These are phyloP conservation scores for Pampus argenteus DNA, from an alignment of 2,797 vertebrate species.

Conservation along the genomic window DNA sequence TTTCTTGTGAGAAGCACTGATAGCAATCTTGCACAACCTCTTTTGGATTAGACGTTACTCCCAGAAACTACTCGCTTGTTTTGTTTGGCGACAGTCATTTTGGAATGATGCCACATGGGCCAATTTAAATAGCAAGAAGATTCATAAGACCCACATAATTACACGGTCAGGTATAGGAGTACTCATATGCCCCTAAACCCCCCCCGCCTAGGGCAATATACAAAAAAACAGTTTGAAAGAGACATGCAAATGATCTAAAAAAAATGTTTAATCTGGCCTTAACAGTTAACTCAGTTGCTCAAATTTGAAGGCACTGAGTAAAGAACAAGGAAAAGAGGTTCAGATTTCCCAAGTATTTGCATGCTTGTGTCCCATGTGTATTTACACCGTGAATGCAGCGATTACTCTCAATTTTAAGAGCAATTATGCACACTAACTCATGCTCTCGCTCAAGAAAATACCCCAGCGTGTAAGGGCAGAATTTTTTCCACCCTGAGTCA, in stretches of 20 bases:
- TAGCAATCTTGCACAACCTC: conserved; percentile 56
- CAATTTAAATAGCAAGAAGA: conserved; percentile 54
- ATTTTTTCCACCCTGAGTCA: conserved; percentile 60
- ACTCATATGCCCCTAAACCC: conserved; percentile 33
- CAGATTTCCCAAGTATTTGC: conserved; percentile 31
- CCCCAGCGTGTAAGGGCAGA: conserved; percentile 24
- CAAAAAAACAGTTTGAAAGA: conserved; percentile 49
- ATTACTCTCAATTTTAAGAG: conserved; percentile 61
- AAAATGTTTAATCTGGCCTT: conserved; percentile 41
- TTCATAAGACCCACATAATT: conserved; percentile 59
- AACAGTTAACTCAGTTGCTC: conserved; percentile 28
- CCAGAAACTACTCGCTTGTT: conserved; percentile 59
- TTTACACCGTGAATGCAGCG: conserved; percentile 44
- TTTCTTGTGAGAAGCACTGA: conserved; percentile 46
- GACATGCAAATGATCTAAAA: conserved; percentile 24
- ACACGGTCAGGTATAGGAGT: conserved; percentile 52
- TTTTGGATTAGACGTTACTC: conserved; percentile 52
- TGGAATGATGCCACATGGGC: conserved; percentile 45
- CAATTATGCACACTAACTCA: conserved; percentile 59
- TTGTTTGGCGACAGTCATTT: conserved; percentile 53
- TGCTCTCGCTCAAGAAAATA: conserved; percentile 42
- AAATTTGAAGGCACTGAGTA: conserved; percentile 23
- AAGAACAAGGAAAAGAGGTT: conserved; percentile 36
- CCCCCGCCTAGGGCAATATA: conserved; percentile 17
- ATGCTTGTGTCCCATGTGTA: conserved; percentile 21